phyloP scores from a whole-genome alignment of 2,888 invertebrate species.

The Macrophya annulata region DNA sequence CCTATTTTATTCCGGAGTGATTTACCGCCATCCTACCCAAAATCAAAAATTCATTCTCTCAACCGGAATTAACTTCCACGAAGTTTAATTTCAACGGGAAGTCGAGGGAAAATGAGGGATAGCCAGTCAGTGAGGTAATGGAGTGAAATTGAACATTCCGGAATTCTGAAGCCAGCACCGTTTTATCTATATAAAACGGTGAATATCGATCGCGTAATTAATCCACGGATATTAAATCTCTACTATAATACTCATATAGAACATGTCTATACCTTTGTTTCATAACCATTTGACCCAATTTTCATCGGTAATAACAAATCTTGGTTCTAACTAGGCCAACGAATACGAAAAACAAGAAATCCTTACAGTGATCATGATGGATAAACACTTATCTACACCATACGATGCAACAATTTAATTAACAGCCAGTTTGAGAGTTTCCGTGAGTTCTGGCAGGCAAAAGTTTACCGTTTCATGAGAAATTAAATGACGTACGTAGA shows the following conservation, averaged over 20 bases:
- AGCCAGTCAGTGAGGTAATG: slow-evolving; percentile 29
- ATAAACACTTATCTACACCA: not conserved
- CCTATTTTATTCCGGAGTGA: not conserved
- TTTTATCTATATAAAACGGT: not conserved
- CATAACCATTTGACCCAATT: not conserved
- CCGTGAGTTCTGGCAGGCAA: slow-evolving; percentile 10
- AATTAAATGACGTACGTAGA: slow-evolving; percentile 18
- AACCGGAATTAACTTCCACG: slow-evolving; percentile 14
- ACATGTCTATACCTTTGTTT: not conserved
- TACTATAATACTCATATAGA: not conserved
- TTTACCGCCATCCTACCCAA: not conserved
- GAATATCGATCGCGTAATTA: slow-evolving; percentile 5
- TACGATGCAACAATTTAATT: slow-evolving; percentile 12
- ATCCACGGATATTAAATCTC: not conserved
- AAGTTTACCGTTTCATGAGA: not conserved
- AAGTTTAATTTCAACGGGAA: slow-evolving; percentile 43
- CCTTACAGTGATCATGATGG: not conserved
- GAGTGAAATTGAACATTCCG: slow-evolving; percentile 20
- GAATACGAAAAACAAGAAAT: not conserved
- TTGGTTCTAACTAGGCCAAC: not conserved
- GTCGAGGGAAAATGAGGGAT: slow-evolving; percentile 35
- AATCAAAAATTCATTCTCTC: slow-evolving; percentile 29
- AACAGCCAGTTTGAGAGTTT: not conserved
- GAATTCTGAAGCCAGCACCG: not conserved
- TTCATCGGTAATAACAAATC: not conserved